Percentiles rank a stretch among this genome's conserved stretches.
Conservation (phyloP, 2,797 vertebrate species). For the Mycteria americana region DNA sequence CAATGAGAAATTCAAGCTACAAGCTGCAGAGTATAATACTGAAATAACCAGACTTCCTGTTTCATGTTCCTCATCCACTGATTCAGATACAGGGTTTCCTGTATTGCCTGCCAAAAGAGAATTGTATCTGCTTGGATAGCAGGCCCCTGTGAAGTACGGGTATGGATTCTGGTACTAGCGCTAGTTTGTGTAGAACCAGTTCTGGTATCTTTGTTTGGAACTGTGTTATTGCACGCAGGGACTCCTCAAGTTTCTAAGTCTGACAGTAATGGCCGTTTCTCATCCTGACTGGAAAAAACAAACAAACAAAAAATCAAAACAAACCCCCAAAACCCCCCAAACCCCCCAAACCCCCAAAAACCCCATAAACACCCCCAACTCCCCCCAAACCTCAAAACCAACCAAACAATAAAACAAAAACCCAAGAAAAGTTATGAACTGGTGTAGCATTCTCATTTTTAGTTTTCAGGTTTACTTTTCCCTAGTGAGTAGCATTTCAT, state of each 20-base stretch:
- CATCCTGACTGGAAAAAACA: not conserved
- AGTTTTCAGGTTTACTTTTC: not conserved
- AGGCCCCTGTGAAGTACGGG: not conserved
- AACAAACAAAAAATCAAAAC: not conserved
- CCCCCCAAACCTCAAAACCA: not conserved
- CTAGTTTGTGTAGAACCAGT: not conserved
- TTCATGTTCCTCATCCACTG: not conserved
- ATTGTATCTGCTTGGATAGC: not conserved
- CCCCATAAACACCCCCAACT: fast-evolving
- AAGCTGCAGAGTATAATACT: not conserved
- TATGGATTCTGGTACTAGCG: not conserved
- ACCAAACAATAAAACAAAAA: not conserved
- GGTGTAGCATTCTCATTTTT: not conserved
- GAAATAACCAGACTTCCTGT: not conserved
- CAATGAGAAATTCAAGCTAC: not conserved
- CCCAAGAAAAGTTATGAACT: not conserved
- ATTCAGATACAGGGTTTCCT: not conserved
- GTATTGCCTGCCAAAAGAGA: not conserved
- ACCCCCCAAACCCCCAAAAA: fast-evolving
- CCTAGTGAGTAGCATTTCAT: not conserved
- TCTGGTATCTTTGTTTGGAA: not conserved
- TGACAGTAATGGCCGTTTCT: not conserved
- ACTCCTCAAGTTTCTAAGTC: not conserved
- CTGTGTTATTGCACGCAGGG: not conserved
- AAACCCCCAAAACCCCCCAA: not conserved